These are phyloP conservation scores for Lypha dubia DNA, from an alignment of 2,888 invertebrate genomes.

Conservation along the genomic window DNA sequence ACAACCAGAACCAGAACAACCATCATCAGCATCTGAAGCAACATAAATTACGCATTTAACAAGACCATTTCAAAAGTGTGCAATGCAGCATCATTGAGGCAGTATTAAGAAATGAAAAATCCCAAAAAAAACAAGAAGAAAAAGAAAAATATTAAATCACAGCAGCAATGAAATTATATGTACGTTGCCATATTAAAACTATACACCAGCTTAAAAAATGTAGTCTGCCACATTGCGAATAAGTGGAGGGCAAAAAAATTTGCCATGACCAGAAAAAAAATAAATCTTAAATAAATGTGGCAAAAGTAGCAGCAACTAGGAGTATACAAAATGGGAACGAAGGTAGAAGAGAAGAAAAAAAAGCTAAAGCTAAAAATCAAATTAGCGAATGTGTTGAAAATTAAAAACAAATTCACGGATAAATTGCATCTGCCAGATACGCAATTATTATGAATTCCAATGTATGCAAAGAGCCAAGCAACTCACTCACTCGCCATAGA, in stretches of 20 bases:
- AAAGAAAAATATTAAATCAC: constrained; percentile 64
- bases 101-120: constrained; percentile 29
- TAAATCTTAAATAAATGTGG: constrained; percentile 70
- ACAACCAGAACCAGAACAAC: constrained; percentile 73
- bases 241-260: constrained; percentile 67
- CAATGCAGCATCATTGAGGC: constrained; percentile 52
- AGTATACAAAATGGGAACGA: constrained; percentile 44
- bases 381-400: constrained; percentile 84
- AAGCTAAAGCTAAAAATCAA: constrained; percentile 81
- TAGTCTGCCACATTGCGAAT: constrained; percentile 49
- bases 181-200: constrained; percentile 67
- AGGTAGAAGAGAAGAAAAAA: constrained; percentile 41
- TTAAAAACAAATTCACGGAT: constrained; percentile 84
- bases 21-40: constrained; percentile 81
- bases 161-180: constrained; percentile 72
- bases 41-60: constrained; percentile 83
- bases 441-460: constrained; percentile 78
- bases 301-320: constrained; percentile 68
- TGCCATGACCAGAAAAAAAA: constrained; percentile 58
- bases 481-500: constrained; percentile 35
- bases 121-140: neutral
- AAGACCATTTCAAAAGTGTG: constrained; percentile 74
- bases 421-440: constrained; percentile 83
- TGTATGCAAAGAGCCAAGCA: constrained; percentile 74
- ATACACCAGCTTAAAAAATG: constrained; percentile 26